phyloP scores from a whole-genome alignment of 1,140 invertebrate species.

The Macrobrachium rosenbergii region DNA sequence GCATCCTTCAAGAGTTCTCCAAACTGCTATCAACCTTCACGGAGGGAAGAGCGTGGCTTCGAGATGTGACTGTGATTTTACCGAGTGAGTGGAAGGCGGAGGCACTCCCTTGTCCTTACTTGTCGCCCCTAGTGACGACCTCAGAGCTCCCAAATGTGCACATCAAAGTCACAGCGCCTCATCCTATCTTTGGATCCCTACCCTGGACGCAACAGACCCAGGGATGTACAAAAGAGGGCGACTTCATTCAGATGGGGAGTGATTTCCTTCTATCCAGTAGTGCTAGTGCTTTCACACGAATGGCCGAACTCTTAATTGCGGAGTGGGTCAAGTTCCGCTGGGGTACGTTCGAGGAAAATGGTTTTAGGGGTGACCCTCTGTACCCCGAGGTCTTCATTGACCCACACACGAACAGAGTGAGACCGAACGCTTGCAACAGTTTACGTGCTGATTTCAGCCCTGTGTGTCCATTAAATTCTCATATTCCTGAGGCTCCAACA shows the following conservation, averaged over 20 bases:
- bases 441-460: constrained; percentile 67
- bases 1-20: constrained; percentile 37
- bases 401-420: constrained; percentile 10
- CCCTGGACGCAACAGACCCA: constrained; percentile 76
- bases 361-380: constrained; percentile 75
- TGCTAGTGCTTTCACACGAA: constrained; percentile 67
- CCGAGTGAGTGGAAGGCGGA: constrained; percentile 72
- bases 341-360: constrained; percentile 80
- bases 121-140: constrained; percentile 18
- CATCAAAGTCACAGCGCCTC: constrained; percentile 71
- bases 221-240: constrained; percentile 75
- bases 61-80: constrained; percentile 73
- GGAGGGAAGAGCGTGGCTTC: constrained; percentile 73
- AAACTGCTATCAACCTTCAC: constrained; percentile 71
- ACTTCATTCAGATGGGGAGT: constrained; percentile 75
- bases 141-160: constrained; percentile 68
- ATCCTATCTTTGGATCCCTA: constrained; percentile 72
- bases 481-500: constrained; percentile 77
- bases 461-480: constrained; percentile 76
- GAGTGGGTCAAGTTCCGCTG: constrained; percentile 80
- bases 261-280: constrained; percentile 69
- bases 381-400: constrained; percentile 71
- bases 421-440: constrained; percentile 28
- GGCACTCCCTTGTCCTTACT: constrained; percentile 34
- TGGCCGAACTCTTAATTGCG: constrained; percentile 73